Percentiles rank a stretch among this genome's conserved stretches.
phyloP scores from a whole-genome alignment of 2,113 vertebrate species.

The Probosciger aterrimus region DNA sequence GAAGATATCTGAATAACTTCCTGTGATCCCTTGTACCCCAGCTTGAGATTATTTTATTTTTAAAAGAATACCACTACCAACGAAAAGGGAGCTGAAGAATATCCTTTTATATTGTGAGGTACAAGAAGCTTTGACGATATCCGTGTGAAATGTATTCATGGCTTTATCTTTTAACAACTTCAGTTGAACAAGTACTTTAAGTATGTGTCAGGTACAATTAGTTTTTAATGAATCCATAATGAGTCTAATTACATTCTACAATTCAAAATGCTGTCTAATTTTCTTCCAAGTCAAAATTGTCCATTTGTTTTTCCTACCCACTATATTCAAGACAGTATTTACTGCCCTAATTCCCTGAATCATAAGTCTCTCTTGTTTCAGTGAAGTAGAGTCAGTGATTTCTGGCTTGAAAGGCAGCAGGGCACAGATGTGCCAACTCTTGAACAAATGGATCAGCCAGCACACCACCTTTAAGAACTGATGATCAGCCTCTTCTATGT shows the following conservation, averaged over 20 bases:
- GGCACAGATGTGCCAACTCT: not conserved
- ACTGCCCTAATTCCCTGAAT: not conserved
- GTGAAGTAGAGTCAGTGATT: not conserved
- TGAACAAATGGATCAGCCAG: not conserved
- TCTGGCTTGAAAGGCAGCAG: not conserved
- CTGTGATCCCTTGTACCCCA: not conserved
- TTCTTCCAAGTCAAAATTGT: not conserved
- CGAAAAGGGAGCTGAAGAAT: not conserved
- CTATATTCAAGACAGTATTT: not conserved
- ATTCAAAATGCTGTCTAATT: conserved; percentile 20
- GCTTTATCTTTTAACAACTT: not conserved
- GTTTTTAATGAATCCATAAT: conserved; percentile 32
- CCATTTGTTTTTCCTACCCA: not conserved
- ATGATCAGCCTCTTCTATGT: not conserved
- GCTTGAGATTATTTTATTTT: not conserved
- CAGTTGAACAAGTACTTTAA: not conserved
- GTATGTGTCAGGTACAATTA: not conserved
- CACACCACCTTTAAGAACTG: not conserved
- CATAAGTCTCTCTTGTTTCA: not conserved
- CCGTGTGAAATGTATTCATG: not conserved
- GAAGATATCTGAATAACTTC: not conserved
- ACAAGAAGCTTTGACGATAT: not conserved
- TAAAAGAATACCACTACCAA: not conserved
- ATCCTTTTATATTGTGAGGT: not conserved
- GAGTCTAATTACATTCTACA: not conserved